Conservation (phyloP, 2,888 invertebrate species). For the Heliconius erato region DNA sequence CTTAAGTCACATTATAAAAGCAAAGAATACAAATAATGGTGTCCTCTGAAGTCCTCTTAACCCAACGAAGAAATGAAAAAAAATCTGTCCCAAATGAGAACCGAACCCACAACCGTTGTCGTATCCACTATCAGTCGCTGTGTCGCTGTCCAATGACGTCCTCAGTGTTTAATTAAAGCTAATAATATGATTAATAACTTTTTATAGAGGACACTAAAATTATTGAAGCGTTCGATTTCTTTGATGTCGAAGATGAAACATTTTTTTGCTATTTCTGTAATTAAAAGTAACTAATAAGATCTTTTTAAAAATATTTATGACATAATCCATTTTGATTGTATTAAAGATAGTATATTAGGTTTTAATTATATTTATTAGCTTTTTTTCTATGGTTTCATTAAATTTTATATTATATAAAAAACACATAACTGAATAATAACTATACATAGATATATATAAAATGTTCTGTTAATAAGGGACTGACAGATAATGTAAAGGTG, state of each 20-base stretch:
- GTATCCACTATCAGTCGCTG: not conserved
- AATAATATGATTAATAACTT: not conserved
- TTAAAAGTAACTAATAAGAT: not conserved
- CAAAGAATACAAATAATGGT: too few species aligned
- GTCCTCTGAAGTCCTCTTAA: too few species aligned
- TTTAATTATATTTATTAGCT: too few species aligned
- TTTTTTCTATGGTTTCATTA: too few species aligned
- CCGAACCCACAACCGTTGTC: not conserved
- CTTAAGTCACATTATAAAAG: too few species aligned
- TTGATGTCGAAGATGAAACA: slow-evolving; percentile 8
- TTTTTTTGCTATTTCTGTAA: not conserved
- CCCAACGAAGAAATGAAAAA: too few species aligned
- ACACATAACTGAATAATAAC: too few species aligned
- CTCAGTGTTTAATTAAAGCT: not conserved
- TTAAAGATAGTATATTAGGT: too few species aligned
- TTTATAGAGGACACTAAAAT: not conserved
- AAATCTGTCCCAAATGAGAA: not conserved
- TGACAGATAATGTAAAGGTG: too few species aligned
- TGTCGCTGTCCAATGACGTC: not conserved
- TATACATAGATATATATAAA: too few species aligned
- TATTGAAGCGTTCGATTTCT: slow-evolving; percentile 10
- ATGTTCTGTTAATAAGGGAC: too few species aligned
- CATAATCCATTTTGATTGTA: not conserved
- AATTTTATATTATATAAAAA: too few species aligned
- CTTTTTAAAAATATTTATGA: not conserved